Base-by-base conservation (phyloP, 2,797 vertebrate genomes). In the Falco concolor region DNA sequence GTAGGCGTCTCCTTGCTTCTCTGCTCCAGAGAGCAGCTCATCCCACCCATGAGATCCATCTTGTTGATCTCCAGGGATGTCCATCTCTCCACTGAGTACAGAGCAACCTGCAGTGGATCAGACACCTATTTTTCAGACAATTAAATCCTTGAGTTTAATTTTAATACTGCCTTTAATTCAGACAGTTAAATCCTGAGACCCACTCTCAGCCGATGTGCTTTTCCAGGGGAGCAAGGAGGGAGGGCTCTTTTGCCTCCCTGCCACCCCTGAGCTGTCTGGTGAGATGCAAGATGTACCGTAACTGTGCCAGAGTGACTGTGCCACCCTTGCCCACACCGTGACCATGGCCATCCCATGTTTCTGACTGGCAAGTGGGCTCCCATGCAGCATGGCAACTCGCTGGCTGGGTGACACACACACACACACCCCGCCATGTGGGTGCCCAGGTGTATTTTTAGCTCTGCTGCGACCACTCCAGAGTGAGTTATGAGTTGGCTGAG, bases 341-440 rank as follows among this genome's bases (percentile, higher is more conserved):
- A 21, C 56, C 2, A 3, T 1, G 1, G 12, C 32, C 52, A 54
- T 22, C 18, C 32, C 0, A 0, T 56, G 18, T 64, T 90, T 72
- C 49, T 9, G 49, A 16, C 36, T 60, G 53, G 49, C 23, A 64
- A 85, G 13, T 49, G n/a, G 38, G 21, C 5, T 93, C 45, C 59
- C 70, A 42, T 2, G 0, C 1, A 3, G 34, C 42, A 36, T 6
- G 9, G 54, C 0, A 5, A 30, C 49, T 67, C 2, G 0, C 42
- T 1, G 0, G 21, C 57, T 64, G 30, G 61, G 45, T 2, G 4
- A 70, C 24, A 25, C 0, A 0, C 8, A 8, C 5, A 6, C 38
- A 38, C 38, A 38, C 38, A 5, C 10, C 36, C 21, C 8, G 7
- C 4, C 4, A 1, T 1, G 4, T 9, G 28, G 5, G 20, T 38